Conservation (phyloP, 2,888 invertebrate species). For the Stenodema calcarata region DNA sequence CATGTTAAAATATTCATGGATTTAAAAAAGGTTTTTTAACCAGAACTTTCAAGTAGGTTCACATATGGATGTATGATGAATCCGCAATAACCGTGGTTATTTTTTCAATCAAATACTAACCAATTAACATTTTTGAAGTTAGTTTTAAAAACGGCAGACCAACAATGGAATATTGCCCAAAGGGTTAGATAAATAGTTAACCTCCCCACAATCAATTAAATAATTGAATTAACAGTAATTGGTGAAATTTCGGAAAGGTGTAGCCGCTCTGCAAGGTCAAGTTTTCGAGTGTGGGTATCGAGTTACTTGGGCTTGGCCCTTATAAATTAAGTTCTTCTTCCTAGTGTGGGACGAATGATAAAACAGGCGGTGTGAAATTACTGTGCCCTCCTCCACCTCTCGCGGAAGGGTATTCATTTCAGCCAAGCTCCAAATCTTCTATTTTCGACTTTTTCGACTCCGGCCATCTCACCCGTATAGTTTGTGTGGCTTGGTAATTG, state of each 20-base stretch:
- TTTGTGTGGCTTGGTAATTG: neutral
- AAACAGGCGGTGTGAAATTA: constrained; percentile 15
- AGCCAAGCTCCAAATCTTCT: neutral
- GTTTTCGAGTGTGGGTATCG: constrained; percentile 6
- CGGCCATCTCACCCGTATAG: neutral
- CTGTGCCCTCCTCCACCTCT: neutral
- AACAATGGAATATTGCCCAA: too few species aligned
- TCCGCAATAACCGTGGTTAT: too few species aligned
- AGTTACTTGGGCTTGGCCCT: neutral
- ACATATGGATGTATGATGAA: too few species aligned
- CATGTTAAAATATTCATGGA: too few species aligned
- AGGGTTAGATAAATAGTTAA: too few species aligned
- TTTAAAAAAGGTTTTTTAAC: too few species aligned
- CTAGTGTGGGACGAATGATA: constrained; percentile 18
- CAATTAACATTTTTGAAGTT: too few species aligned
- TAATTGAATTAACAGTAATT: neutral
- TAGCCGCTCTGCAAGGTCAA: neutral
- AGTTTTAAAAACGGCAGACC: too few species aligned
- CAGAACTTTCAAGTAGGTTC: too few species aligned
- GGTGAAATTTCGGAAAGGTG: neutral
- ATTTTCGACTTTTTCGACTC: neutral
- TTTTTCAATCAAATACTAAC: too few species aligned
- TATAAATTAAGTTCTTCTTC: constrained; percentile 24
- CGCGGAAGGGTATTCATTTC: constrained; percentile 19
- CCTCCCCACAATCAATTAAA: too few species aligned